Base-by-base conservation (phyloP, 2,888 invertebrate genomes). In the Bombylius discolor region DNA sequence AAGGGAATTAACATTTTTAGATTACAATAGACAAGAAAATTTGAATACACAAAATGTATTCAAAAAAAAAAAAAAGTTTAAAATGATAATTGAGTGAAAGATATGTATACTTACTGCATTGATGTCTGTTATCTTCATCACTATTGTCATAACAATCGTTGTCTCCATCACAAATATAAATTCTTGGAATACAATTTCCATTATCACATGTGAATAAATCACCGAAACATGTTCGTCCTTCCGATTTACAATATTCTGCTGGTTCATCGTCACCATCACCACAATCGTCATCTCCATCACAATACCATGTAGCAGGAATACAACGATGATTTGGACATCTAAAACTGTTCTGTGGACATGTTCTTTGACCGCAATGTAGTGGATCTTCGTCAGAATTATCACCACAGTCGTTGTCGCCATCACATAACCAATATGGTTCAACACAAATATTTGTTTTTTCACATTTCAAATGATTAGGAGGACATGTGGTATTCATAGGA, bases 401-500 rank as follows among this genome's bases (percentile, higher is more conserved):
- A 0, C 96, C 93, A 68, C 95, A 96, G 68, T 96, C 95, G 66
- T 95, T 94, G 66, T 96, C 94, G 0, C 95, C 95, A 71, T 98
- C 96, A 72, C 99, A 99, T 0, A 98, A 79, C 92, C 95, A 95
- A 68, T 95, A 95, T 0, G 93, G 93, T 68, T 98, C 97, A 0
- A 98, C 95, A 70, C 98, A 98, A 62, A 96, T 93, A 67, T 94
- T 95, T 0, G 95, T 95, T 64, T 89, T 89, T 65, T 90, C 89
- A 69, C 95, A 96, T 70, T 94, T 93, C 47, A 94, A 80, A 68
- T 96, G 90, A 70, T 91, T 90, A 0, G 84, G 76, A 0, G 92
- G 90, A 65, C 96, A 97, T 0, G 93, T 95, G 0, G 87, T 87
- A 68, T 92, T 94, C 56, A 80, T 79, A 0, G 90, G 89, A 65